Conservation (phyloP, 2,797 vertebrate species). For the Rhinatrema bivittatum region DNA sequence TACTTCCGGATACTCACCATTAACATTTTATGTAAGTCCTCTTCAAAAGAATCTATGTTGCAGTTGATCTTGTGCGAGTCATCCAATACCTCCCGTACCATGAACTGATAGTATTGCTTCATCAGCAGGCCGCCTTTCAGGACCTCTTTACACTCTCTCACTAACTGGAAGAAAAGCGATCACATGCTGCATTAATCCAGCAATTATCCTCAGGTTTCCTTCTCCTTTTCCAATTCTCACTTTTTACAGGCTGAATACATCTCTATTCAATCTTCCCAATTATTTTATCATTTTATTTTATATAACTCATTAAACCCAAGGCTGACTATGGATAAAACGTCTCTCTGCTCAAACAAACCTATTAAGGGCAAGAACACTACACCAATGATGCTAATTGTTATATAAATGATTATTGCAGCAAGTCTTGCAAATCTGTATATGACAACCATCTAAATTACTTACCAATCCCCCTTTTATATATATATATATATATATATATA, state of each 20-base stretch:
- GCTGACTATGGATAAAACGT: no score
- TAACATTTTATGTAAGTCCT: slow-evolving; percentile 96
- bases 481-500: no score
- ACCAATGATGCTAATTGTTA: no score
- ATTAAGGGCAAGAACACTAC: no score
- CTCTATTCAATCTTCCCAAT: not conserved
- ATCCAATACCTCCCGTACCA: slow-evolving; percentile 79
- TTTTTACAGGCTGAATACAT: no score
- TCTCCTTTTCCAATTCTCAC: no score
- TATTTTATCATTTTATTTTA: not conserved
- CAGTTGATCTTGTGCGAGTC: slow-evolving; percentile 71
- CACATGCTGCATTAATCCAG: not conserved
- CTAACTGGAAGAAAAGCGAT: slow-evolving; percentile 68
- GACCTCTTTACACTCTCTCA: slow-evolving; percentile 95
- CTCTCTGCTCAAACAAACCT: no score
- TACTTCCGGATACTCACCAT: slow-evolving; percentile 62
- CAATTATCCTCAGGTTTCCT: not conserved
- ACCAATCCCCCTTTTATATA: no score
- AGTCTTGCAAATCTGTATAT: no score
- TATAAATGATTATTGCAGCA: no score
- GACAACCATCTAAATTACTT: no score
- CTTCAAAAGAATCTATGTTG: slow-evolving; percentile 94
- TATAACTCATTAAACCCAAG: not conserved
- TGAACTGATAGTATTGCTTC: slow-evolving; percentile 99
- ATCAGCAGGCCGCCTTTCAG: slow-evolving; percentile 93